A percentile compares a stretch with the other conserved stretches of the same genome.
These are phyloP conservation scores for Callorhinus ursinus DNA, from an alignment of 2,113 vertebrate genomes.

Conservation along the genomic window DNA sequence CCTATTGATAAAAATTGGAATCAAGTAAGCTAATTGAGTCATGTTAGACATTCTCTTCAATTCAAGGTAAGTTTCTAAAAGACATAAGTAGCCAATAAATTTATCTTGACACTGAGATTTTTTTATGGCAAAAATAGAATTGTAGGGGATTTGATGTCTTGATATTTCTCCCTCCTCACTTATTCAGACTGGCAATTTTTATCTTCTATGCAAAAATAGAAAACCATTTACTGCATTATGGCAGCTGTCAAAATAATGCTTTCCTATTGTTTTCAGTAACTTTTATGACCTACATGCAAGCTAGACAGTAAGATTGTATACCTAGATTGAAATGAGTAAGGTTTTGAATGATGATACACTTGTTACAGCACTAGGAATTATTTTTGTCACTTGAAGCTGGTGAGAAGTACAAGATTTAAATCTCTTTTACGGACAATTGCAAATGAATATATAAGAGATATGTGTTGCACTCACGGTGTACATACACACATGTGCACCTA, in stretches of 20 bases:
- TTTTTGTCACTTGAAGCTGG: conserved; percentile 48
- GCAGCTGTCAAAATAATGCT: conserved; percentile 82
- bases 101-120: not conserved
- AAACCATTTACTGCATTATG: conserved; percentile 79
- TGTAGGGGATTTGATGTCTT: conserved; percentile 24
- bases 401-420: not conserved
- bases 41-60: conserved; percentile 28
- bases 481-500: rapidly evolving
- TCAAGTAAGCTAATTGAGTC: not conserved
- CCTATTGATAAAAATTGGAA: not conserved
- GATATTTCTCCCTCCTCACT: not conserved
- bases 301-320: conserved; percentile 30
- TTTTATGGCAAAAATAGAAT: conserved; percentile 26
- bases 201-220: conserved; percentile 43
- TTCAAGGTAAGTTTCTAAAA: not conserved
- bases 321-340: not conserved
- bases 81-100: not conserved
- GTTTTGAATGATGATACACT: conserved; percentile 51
- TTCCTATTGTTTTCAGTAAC: conserved; percentile 71
- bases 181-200: conserved; percentile 68
- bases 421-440: not conserved
- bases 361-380: conserved; percentile 37
- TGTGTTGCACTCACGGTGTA: not conserved
- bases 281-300: conserved; percentile 67
- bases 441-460: not conserved